Base-by-base conservation (phyloP, 1,140 invertebrate genomes). In the Tetranychus urticae region DNA sequence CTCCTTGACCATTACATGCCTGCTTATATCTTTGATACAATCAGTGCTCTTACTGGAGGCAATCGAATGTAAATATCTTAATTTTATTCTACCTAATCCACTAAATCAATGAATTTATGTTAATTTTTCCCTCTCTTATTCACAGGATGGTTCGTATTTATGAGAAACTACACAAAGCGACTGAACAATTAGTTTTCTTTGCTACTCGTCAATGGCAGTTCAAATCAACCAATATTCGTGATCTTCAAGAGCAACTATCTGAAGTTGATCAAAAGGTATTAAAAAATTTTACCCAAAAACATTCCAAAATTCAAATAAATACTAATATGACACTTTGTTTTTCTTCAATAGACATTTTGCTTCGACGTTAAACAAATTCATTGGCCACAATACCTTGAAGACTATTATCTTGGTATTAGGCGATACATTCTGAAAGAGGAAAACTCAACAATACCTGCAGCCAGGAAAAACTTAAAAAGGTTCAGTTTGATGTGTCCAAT, bases 1-100 rank as follows among this genome's bases (percentile, higher is more conserved):
- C 77, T 88, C 58, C 82, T 90, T 37, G 77, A 88, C 33, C 88
- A 92, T 67, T 81, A 88, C 69, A 76, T 90, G 56, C 88, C 88
- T 1, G 88, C 82, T 1, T 80, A 86, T 61, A 75, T 88, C 65
- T 73, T 90, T 62, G 88, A 92, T 23, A 31, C n/a, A 33, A 23
- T 52, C 5, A 52, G 14, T 23, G 12, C 50, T 2, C n/a, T 52
- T 6, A 52, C 50, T 33, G 50, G 2, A 85, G 88, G 87, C 88
- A 76, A 79, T 81, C 78, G 62, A 58, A 34, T 42, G 36, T 33
- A 45, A 58, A 31, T 3, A 12, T 23, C 23, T 10, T 23, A 10
- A 36, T 34, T 36, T 35, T 12, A 56, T 36, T 13, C 35, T 10
- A 3, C 34, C 34, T 35, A 66, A 63, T 59, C 5, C 39, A 5